phyloP scores from a whole-genome alignment of 2,797 vertebrate genomes.

The Distichodus sexfasciatus region DNA sequence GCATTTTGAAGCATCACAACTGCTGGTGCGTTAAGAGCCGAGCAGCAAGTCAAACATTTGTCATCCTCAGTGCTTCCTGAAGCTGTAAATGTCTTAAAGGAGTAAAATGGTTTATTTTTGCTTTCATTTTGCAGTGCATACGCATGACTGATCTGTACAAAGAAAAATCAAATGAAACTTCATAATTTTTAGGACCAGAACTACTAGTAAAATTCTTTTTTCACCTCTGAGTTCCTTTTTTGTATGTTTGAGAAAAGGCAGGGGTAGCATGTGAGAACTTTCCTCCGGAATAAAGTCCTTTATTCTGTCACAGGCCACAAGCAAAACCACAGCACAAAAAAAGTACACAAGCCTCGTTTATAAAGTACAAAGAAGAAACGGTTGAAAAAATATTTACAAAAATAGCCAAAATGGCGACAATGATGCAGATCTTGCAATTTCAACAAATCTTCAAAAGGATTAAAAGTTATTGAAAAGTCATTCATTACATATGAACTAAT shows the following conservation, averaged over 20 bases:
- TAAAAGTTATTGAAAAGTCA: too few relatives aligned
- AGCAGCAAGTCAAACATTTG: constrained; percentile 62
- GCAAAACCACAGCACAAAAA: neutral
- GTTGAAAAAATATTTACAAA: too few relatives aligned
- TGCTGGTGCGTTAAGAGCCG: constrained; percentile 64
- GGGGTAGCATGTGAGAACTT: neutral
- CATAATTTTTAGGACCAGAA: neutral
- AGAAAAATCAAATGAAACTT: constrained; percentile 62
- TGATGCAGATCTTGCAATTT: too few relatives aligned
- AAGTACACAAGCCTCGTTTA: too few relatives aligned
- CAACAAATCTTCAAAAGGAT: too few relatives aligned
- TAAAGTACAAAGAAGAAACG: too few relatives aligned
- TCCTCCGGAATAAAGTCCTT: neutral
- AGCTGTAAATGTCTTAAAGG: too few relatives aligned
- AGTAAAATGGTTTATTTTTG: neutral
- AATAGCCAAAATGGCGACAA: too few relatives aligned
- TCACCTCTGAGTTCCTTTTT: neutral
- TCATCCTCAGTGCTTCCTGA: constrained; percentile 25
- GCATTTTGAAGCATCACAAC: constrained; percentile 51
- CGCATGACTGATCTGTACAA: constrained; percentile 67
- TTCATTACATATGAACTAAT: too few relatives aligned
- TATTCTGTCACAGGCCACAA: neutral
- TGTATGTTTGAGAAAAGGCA: neutral
- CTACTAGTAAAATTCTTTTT: constrained; percentile 38
- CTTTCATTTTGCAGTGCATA: constrained; percentile 15